These are phyloP conservation scores for Pelobates cultripes DNA, from an alignment of 2,797 vertebrate genomes.

Conservation along the genomic window DNA sequence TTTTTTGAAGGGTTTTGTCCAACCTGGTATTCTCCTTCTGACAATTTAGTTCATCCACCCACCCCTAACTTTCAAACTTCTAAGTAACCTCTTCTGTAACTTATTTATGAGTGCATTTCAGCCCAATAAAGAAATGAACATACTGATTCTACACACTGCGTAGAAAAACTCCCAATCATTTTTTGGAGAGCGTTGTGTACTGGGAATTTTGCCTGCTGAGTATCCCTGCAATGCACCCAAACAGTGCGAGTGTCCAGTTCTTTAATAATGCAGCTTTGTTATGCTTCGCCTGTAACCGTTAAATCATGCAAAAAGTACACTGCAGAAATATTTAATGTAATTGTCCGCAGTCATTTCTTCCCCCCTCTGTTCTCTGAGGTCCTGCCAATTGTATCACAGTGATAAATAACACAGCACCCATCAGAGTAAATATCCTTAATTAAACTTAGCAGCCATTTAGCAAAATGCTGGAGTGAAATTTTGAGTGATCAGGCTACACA, in stretches of 20 bases:
- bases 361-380: conserved; percentile 6
- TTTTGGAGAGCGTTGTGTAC: too few relatives aligned
- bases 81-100: too few relatives aligned
- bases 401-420: conserved; percentile 17
- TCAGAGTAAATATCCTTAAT: conserved; percentile 1
- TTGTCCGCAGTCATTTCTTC: conserved; percentile 26
- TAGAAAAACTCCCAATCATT: too few relatives aligned
- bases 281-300: not conserved
- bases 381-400: conserved; percentile 34
- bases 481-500: not conserved
- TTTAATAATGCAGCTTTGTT: not conserved
- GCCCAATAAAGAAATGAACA: too few relatives aligned
- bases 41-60: too few relatives aligned
- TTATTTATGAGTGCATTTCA: too few relatives aligned
- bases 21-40: too few relatives aligned
- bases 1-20: too few relatives aligned
- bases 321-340: conserved; percentile 32
- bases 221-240: conserved; percentile 8
- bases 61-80: too few relatives aligned
- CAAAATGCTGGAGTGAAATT: not conserved
- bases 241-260: not conserved
- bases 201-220: too few relatives aligned
- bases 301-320: not conserved
- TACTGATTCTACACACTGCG: too few relatives aligned
- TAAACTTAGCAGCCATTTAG: conserved; percentile 8